phyloP scores from a whole-genome alignment of 2,113 vertebrate species.

The Phaethon lepturus region DNA sequence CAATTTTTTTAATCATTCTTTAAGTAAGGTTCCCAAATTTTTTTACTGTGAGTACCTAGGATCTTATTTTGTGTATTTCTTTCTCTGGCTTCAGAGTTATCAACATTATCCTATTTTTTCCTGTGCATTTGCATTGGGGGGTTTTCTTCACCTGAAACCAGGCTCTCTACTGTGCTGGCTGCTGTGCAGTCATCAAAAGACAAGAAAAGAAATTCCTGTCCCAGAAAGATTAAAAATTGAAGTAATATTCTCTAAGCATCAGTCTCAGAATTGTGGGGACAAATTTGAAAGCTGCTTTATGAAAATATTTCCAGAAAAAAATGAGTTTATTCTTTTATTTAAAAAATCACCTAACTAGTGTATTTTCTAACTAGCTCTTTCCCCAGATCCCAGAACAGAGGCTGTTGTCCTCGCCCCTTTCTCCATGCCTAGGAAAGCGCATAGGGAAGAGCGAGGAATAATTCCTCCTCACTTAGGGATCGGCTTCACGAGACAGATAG shows the following conservation, averaged over 20 bases:
- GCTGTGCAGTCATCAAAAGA: neutral
- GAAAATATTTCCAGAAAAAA: neutral
- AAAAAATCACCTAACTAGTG: neutral
- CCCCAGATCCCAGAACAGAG: neutral
- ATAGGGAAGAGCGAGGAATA: neutral
- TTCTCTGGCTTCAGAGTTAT: neutral
- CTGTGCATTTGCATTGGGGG: neutral
- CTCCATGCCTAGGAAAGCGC: neutral
- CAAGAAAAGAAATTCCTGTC: neutral
- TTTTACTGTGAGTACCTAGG: neutral
- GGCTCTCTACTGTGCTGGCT: neutral
- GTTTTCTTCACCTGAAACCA: neutral
- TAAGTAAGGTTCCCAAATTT: neutral
- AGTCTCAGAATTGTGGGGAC: neutral
- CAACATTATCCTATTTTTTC: neutral
- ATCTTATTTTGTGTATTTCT: neutral
- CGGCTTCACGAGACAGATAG: neutral
- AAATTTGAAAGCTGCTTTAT: neutral
- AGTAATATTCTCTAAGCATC: neutral
- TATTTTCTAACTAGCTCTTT: neutral
- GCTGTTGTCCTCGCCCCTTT: neutral
- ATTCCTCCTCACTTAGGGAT: neutral
- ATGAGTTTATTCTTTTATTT: neutral
- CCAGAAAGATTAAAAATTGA: neutral
- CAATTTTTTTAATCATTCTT: neutral